Evolutionary conservation across 2,888 invertebrate genomes (phyloP).

Genomic region (Ctena decussata): DNA sequence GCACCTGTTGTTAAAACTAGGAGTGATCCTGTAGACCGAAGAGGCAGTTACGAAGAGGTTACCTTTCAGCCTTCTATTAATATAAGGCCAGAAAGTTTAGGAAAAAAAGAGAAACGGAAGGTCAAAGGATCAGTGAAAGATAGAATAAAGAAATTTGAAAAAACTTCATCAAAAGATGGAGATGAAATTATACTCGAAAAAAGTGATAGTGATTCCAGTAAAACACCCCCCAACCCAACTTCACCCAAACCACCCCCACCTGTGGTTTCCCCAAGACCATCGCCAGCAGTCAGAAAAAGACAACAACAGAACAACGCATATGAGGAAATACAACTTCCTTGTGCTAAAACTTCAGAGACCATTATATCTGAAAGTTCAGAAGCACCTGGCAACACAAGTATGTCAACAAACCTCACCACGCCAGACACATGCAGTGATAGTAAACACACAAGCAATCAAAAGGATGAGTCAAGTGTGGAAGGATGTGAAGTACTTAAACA

Average conservation of each 20-base stretch:
- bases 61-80: not conserved
- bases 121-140: conserved; percentile 44
- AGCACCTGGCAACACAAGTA: conserved; percentile 11
- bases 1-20: not conserved
- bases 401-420: not conserved
- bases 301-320: conserved; percentile 37
- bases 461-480: not conserved
- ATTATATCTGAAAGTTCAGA: not conserved
- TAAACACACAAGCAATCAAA: not conserved
- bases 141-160: conserved; percentile 53
- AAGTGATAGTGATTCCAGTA: not conserved
- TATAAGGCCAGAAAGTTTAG: not conserved
- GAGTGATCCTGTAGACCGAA: no score
- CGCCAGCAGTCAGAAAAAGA: conserved; percentile 13
- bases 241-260: not conserved
- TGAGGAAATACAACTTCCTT: conserved; percentile 60
- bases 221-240: not conserved
- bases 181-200: not conserved
- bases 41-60: not conserved
- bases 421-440: not conserved
- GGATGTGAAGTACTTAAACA: not conserved
- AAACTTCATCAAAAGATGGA: conserved; percentile 15
- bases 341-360: not conserved
- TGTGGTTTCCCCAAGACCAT: conserved; percentile 37
- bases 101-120: conserved; percentile 3